These are phyloP conservation scores for Cancer borealis DNA, from an alignment of 2,888 invertebrate genomes.

Conservation along the genomic window DNA sequence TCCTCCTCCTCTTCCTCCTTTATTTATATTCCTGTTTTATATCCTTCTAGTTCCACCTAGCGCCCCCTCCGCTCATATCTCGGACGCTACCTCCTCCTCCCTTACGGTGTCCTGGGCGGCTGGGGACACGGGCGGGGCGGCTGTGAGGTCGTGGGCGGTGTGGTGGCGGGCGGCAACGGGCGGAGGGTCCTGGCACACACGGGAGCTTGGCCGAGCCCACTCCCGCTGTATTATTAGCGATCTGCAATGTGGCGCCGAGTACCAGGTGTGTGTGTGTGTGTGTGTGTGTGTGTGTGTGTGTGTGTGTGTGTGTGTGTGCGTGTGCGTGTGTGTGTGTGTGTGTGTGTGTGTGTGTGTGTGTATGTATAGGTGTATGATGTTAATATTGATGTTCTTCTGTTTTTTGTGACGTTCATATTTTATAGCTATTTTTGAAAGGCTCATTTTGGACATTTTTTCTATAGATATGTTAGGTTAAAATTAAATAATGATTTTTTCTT, in stretches of 20 bases:
- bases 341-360: background rate
- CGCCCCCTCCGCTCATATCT: constrained; percentile 87
- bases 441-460: no score
- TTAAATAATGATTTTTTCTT: no score
- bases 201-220: constrained; percentile 64
- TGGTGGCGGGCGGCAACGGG: constrained; percentile 70
- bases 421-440: no score
- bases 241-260: constrained; percentile 71
- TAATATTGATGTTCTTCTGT: no score
- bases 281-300: background rate
- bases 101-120: constrained; percentile 88
- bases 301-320: background rate
- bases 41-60: constrained; percentile 85
- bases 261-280: constrained; percentile 54
- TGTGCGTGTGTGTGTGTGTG: background rate
- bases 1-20: background rate
- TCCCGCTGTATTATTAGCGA: constrained; percentile 54
- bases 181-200: constrained; percentile 66
- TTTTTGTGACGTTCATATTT: no score
- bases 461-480: no score
- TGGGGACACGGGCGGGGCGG: constrained; percentile 86
- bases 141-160: constrained; percentile 80
- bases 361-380: no score
- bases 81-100: constrained; percentile 88
- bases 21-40: background rate